A percentile compares a stretch with the other conserved stretches of the same genome.
Conservation (phyloP, 2,888 invertebrate species). For the Hydropsyche betteni region DNA sequence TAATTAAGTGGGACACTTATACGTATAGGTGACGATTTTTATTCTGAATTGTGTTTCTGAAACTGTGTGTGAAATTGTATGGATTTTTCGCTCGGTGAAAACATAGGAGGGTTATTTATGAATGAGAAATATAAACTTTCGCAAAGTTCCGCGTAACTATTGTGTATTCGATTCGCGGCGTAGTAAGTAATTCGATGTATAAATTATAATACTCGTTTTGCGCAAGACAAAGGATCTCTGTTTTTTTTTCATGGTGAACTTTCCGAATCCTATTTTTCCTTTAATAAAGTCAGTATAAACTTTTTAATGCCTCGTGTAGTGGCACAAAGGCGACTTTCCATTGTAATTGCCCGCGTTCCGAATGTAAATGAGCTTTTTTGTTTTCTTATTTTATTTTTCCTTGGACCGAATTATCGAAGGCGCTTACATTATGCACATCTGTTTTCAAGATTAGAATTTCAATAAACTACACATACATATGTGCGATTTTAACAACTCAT, state of each 20-base stretch:
- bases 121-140: neutral
- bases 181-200: neutral
- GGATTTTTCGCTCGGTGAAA: too few relatives aligned
- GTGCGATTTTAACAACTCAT: too few relatives aligned
- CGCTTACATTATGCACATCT: conserved; percentile 9
- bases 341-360: conserved; percentile 18
- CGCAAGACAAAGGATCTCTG: conserved; percentile 6
- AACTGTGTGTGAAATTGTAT: neutral
- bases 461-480: too few relatives aligned
- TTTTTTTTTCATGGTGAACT: conserved; percentile 9
- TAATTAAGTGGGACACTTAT: neutral
- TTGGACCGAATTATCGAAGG: too few relatives aligned
- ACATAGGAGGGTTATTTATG: too few relatives aligned
- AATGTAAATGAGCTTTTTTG: conserved; percentile 21
- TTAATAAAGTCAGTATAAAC: conserved; percentile 21
- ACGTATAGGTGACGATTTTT: neutral
- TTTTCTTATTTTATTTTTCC: conserved; percentile 8
- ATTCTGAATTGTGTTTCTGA: too few relatives aligned
- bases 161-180: too few relatives aligned
- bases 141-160: neutral
- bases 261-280: conserved; percentile 19
- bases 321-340: conserved; percentile 23
- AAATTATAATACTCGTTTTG: conserved; percentile 1
- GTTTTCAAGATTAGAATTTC: neutral
- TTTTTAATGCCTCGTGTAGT: conserved; percentile 25